Evolutionary conservation across 2,888 invertebrate species (phyloP).

Genomic region (Aplocera efformata): DNA sequence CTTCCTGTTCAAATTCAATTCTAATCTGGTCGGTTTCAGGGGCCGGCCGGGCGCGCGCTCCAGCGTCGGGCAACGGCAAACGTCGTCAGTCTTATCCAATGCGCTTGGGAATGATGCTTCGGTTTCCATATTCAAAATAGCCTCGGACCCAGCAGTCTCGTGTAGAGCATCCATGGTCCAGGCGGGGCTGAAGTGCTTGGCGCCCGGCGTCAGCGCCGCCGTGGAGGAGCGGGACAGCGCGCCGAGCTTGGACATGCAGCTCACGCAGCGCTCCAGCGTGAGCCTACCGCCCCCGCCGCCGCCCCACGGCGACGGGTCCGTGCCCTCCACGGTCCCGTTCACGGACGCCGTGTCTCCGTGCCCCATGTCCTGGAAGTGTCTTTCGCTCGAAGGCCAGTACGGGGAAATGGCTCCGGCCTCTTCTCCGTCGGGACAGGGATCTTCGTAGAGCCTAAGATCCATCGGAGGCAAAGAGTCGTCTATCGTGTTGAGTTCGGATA

Average conservation of each 20-base stretch:
- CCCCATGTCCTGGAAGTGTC: slow-evolving; percentile 73
- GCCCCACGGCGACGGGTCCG: slow-evolving; percentile 47
- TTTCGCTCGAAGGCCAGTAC: slow-evolving; percentile 82
- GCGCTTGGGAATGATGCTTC: slow-evolving; percentile 18
- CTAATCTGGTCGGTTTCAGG: slow-evolving; percentile 72
- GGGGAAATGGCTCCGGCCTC: slow-evolving; percentile 80
- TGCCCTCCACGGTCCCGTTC: slow-evolving; percentile 43
- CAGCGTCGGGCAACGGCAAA: slow-evolving; percentile 42
- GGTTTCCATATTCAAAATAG: not conserved
- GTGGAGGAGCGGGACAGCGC: slow-evolving; percentile 85
- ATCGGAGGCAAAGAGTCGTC: slow-evolving; percentile 67
- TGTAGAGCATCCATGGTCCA: slow-evolving; percentile 77
- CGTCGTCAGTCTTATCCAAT: slow-evolving; percentile 43
- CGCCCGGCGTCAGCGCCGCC: slow-evolving; percentile 75
- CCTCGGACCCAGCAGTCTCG: too few species aligned
- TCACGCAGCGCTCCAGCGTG: slow-evolving; percentile 83
- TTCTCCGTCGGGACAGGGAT: slow-evolving; percentile 42
- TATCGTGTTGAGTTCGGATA: slow-evolving; percentile 72
- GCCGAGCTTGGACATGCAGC: slow-evolving; percentile 89
- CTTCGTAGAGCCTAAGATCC: slow-evolving; percentile 57
- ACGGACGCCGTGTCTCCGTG: slow-evolving; percentile 59
- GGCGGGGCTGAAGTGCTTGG: slow-evolving; percentile 75
- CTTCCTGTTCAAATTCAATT: slow-evolving; percentile 54
- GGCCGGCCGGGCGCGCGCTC: slow-evolving; percentile 81
- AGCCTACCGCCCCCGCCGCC: slow-evolving; percentile 71